Conservation (phyloP, 2,888 invertebrate genomes). For the Tenthredo notha region DNA sequence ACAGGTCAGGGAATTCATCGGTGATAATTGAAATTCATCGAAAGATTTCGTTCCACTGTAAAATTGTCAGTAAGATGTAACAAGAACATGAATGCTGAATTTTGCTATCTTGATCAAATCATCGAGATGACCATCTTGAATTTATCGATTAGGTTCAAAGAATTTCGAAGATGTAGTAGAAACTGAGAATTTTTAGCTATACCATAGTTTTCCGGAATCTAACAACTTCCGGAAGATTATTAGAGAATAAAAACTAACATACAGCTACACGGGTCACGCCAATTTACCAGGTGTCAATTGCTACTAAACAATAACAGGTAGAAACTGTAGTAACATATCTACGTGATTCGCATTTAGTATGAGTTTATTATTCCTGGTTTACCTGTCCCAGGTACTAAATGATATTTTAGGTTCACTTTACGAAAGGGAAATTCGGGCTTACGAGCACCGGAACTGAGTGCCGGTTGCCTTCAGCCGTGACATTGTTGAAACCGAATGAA, state of each 20-base stretch:
- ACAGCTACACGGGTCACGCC: slow-evolving; percentile 25
- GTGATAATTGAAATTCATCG: background rate
- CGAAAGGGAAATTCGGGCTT: slow-evolving; percentile 48
- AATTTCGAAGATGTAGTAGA: background rate
- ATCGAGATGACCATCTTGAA: background rate
- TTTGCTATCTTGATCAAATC: background rate
- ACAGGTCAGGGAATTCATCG: background rate
- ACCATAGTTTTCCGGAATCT: background rate
- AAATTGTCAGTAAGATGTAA: background rate
- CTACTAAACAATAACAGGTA: background rate
- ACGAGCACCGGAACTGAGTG: slow-evolving; percentile 33
- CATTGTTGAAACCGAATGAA: slow-evolving; percentile 36
- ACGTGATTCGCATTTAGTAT: slow-evolving; percentile 42
- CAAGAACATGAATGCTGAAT: background rate
- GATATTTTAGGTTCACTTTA: slow-evolving; percentile 23
- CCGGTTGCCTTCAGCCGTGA: slow-evolving; percentile 36
- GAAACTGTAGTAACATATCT: slow-evolving; percentile 32
- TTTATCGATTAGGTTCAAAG: background rate
- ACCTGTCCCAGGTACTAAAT: slow-evolving; percentile 22
- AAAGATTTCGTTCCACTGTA: background rate
- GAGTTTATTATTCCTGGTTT: background rate
- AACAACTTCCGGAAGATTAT: background rate
- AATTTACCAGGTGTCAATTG: slow-evolving; percentile 42
- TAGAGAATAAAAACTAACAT: background rate
- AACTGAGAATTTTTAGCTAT: background rate